Conservation (phyloP, 1,140 invertebrate species). For the Nixonia krombeini region DNA sequence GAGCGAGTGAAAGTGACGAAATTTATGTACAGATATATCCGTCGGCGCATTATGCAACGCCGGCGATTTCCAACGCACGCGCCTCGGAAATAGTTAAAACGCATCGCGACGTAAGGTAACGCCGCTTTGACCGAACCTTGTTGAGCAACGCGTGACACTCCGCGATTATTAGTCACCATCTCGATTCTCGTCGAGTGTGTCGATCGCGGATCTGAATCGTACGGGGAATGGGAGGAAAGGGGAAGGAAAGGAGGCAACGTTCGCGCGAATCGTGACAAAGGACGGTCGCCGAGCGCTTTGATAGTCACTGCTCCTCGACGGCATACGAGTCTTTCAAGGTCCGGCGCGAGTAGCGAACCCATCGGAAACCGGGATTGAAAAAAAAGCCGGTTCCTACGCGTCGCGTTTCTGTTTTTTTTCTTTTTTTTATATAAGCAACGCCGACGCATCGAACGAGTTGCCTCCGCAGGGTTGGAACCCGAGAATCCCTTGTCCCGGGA, state of each 20-base stretch:
- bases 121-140: no score
- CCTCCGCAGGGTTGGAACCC: neutral
- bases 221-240: no score
- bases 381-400: neutral
- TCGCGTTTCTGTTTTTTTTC: no score
- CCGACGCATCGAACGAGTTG: neutral
- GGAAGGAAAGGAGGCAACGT: neutral
- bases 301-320: constrained; percentile 3
- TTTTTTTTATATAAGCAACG: constrained; percentile 1
- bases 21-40: neutral
- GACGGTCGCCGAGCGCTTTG: neutral
- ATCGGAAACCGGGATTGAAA: neutral
- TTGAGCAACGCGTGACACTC: no score
- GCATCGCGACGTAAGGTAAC: no score
- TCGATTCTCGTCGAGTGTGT: no score
- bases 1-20: constrained; percentile 7
- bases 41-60: neutral
- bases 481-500: neutral
- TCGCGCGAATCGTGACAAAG: constrained; percentile 2
- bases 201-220: no score
- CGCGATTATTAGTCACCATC: no score
- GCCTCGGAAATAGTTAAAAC: no score
- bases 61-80: no score
- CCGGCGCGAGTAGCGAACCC: neutral
- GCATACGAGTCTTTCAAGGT: neutral